Base-by-base conservation (phyloP, 2,113 vertebrate genomes). In the Neotragus pygmaeus region DNA sequence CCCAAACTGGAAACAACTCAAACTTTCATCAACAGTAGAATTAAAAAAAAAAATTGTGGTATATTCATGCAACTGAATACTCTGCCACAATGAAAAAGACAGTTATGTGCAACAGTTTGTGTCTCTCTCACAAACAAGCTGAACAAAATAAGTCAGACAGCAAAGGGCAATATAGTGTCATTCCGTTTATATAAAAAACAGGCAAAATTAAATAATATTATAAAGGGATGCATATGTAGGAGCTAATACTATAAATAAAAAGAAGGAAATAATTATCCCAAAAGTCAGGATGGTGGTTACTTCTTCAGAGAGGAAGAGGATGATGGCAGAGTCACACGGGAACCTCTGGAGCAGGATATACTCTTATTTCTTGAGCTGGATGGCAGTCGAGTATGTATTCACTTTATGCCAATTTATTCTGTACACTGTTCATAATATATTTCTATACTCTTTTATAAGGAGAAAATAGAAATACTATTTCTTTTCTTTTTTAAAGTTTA, bases 341-440 rank as follows among this genome's bases (percentile, higher is more conserved):
- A 88, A 23, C 14, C 91, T 89, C 58, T 60, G 17, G 47, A 78
- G 2, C 60, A 96, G 45, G 36, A 95, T 84, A 47, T 87, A 83
- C 33, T 90, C 43, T 60, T 60, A 25, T 84, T 97, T 96, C 73
- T 97, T 95, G 19, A 60, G 17, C 49, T 39, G 28, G 14, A 78
- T 15, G 75, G 13, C 85, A 78, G 28, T 78, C 60, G 80, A 97
- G 58, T 77, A 82, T 47, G 17, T 93, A 51, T 96, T 94, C 28
- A n/a, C 15, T 96, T 90, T 87, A 73, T 89, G 90, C 36, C 53
- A 70, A 13, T 49, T 92, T 92, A 82, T 60, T 91, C 77, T 95
- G 45, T 64, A 43, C 16, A 15, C 5, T 60, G 21, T 81, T 88
- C 47, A 81, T 43, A 91, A 78, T 66, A 51, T 88, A 75, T 92